A percentile compares a stretch with the other conserved stretches of the same genome.
These are phyloP conservation scores for Diorhabda elongata DNA, from an alignment of 1,140 invertebrate genomes.

Conservation along the genomic window DNA sequence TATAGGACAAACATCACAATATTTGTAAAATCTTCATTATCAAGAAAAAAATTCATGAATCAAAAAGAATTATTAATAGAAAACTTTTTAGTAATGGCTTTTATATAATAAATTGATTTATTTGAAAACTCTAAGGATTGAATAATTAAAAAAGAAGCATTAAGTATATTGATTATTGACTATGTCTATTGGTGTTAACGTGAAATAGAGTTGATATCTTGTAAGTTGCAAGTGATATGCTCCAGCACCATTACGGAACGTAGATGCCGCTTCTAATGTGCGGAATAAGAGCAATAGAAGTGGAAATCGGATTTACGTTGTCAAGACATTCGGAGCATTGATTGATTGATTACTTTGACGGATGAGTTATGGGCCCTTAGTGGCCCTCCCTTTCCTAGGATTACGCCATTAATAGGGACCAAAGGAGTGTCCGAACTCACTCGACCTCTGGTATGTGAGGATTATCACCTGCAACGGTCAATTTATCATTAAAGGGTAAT, in stretches of 20 bases:
- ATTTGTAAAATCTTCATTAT: no score
- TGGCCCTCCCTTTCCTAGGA: conserved; percentile 3
- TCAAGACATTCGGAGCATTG: conserved; percentile 21
- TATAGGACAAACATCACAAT: no score
- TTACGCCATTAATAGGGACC: conserved; percentile 17
- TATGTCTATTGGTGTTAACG: neutral
- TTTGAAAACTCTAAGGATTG: no score
- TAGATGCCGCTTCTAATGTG: neutral
- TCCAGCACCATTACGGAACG: neutral
- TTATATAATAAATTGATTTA: no score
- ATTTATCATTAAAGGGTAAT: conserved; percentile 23
- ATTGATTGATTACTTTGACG: conserved; percentile 26
- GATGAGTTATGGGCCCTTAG: conserved; percentile 25
- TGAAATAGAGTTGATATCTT: neutral
- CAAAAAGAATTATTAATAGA: no score
- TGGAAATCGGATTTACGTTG: conserved; percentile 28
- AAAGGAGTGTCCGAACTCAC: conserved; percentile 21
- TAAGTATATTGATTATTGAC: no score
- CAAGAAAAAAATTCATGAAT: no score
- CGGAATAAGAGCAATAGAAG: neutral
- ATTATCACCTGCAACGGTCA: conserved; percentile 26
- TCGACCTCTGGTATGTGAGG: conserved; percentile 15
- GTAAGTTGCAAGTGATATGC: neutral
- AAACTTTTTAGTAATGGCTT: no score
- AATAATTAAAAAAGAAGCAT: no score